phyloP scores from a whole-genome alignment of 1,140 invertebrate genomes.

The Dysdera silvatica region DNA sequence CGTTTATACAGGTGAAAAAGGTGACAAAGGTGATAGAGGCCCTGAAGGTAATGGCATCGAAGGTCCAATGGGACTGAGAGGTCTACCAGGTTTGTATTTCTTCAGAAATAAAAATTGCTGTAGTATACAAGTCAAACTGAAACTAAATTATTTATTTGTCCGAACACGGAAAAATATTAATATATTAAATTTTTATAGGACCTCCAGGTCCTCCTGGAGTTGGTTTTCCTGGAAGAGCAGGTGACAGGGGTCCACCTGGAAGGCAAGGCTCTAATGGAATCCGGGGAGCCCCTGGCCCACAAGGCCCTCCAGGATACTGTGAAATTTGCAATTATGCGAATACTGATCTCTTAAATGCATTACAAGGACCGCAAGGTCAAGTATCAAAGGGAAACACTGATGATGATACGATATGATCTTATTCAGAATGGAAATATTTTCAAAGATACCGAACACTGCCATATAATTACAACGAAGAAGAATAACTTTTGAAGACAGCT shows the following conservation, averaged over 20 bases:
- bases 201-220: slow-evolving; percentile 55
- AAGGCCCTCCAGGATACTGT: slow-evolving; percentile 51
- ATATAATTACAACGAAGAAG: not conserved
- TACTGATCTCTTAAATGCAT: slow-evolving; percentile 15
- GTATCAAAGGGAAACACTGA: slow-evolving; percentile 21
- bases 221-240: slow-evolving; percentile 52
- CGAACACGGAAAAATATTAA: not conserved
- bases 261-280: slow-evolving; percentile 46
- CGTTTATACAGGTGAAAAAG: slow-evolving; percentile 50
- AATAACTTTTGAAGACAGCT: not conserved
- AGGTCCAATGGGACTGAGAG: slow-evolving; percentile 58
- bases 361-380: slow-evolving; percentile 4
- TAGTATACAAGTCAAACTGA: not conserved
- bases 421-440: too few species aligned
- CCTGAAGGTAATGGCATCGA: slow-evolving; percentile 57
- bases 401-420: too few species aligned
- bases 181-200: slow-evolving; percentile 43
- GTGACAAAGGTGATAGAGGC: slow-evolving; percentile 64
- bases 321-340: slow-evolving; percentile 42
- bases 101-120: not conserved
- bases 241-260: slow-evolving; percentile 57
- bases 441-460: too few species aligned
- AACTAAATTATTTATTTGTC: not conserved
- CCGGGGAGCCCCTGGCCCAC: slow-evolving; percentile 23
- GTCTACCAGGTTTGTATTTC: slow-evolving; percentile 51